Percentiles rank a stretch among this genome's conserved stretches.
Evolutionary conservation across 2,888 invertebrate genomes (phyloP).

Genomic region (Arrhopalites spinosus): DNA sequence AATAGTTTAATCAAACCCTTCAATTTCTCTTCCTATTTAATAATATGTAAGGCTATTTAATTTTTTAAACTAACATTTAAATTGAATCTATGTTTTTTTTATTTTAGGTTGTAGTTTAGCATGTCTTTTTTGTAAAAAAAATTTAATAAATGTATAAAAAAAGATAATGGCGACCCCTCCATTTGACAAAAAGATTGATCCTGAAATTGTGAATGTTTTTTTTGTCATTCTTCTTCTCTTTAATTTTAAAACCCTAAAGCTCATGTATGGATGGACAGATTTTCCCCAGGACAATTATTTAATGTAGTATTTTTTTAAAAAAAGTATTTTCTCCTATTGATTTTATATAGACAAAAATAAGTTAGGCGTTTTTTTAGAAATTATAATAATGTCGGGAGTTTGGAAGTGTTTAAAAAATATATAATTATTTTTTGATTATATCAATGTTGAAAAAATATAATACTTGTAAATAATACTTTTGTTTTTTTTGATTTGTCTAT

Average conservation of each 20-base stretch:
- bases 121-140: neutral
- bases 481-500: neutral
- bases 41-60: neutral
- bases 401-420: no score
- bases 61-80: neutral
- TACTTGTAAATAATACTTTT: neutral
- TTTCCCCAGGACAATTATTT: neutral
- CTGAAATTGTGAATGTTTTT: no score
- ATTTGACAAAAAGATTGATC: neutral
- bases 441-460: conserved; percentile 5
- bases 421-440: neutral
- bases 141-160: conserved; percentile 1
- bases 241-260: conserved; percentile 2
- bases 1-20: neutral
- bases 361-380: no score
- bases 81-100: neutral
- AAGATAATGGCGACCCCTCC: conserved; percentile 17
- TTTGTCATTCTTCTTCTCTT: no score
- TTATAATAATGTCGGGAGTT: no score
- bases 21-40: no score
- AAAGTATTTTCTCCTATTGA: no score
- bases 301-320: neutral
- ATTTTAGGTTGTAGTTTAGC: neutral
- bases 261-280: conserved; percentile 17
- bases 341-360: no score